Base-by-base conservation (phyloP, 2,113 vertebrate genomes). In the Clarias batrachus region DNA sequence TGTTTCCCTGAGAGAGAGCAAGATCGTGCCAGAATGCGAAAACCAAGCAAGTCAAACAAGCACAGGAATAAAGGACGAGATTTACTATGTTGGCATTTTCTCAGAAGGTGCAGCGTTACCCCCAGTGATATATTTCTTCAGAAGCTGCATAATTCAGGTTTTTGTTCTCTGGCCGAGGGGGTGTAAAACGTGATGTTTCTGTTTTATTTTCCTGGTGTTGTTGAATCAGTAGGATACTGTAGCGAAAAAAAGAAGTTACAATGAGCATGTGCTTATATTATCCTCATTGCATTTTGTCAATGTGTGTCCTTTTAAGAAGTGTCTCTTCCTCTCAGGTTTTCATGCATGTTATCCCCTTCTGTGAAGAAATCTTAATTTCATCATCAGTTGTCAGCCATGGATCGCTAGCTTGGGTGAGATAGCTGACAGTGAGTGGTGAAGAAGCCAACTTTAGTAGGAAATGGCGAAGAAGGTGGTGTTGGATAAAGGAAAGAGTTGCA, bases 61-160 rank as follows among this genome's bases (percentile, higher is more conserved):
- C 14, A 4, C 57, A 14, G 78, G 57, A 80, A 60, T 21, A 80
- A 80, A 80, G 57, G 57, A 81, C 41, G 78, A 81, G 78, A 81
- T 81, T 81, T 81, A 81, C 78, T 81, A 23, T 41, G 27, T 60
- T 59, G 57, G 57, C 57, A 62, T 81, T 81, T 81, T 62, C 78
- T 81, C 78, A 1, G 21, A 62, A 37, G 21, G 78, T 62, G 30
- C 30, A 41, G 57, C 30, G 19, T 37, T 81, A 62, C 27, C 57
- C 78, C 30, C 30, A 2, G 5, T n/a, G 78, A 57, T 25, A 62
- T 81, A 81, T 81, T 62, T 62, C 57, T 62, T 57, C 25, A 81
- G 30, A 62, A 23, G 21, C 57, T 41, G 57, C 57, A 30, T 81
- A 41, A 62, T 37, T 81, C 78, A 81, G 78, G 57, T 33, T 81